Percentiles rank a stretch among this genome's conserved stretches.
Conservation (phyloP, 2,888 invertebrate species). For the Cabera pusaria region DNA sequence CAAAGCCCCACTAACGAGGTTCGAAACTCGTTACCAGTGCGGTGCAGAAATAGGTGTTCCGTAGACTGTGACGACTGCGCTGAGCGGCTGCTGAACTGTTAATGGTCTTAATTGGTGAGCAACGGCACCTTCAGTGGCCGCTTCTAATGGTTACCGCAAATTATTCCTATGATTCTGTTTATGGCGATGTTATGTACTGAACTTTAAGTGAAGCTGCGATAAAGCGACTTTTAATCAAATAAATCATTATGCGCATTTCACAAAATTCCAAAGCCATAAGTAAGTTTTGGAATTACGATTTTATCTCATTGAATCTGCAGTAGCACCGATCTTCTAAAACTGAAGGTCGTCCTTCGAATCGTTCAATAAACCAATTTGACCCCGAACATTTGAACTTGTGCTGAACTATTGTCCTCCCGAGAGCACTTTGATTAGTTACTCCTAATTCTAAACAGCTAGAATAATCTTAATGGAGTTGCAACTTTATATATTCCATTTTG, state of each 20-base stretch:
- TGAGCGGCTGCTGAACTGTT: slow-evolving; percentile 33
- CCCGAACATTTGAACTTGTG: too few species aligned
- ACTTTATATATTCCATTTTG: too few species aligned
- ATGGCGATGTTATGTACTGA: too few species aligned
- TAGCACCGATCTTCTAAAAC: slow-evolving; percentile 1
- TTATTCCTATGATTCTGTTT: too few species aligned
- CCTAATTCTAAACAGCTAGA: too few species aligned
- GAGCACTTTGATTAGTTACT: too few species aligned
- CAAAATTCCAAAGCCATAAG: too few species aligned
- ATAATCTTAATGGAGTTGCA: too few species aligned
- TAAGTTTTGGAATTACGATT: too few species aligned
- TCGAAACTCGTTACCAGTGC: slow-evolving; percentile 39
- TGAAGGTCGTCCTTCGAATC: slow-evolving; percentile 8
- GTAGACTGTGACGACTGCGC: slow-evolving; percentile 37
- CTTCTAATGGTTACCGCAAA: slow-evolving; percentile 2
- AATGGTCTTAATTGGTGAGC: slow-evolving; percentile 23
- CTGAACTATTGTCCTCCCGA: slow-evolving; percentile 5
- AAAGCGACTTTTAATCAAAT: too few species aligned
- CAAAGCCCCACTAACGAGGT: slow-evolving; percentile 40
- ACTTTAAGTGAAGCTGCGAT: too few species aligned
- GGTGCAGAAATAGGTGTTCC: slow-evolving; percentile 30
- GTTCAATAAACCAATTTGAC: slow-evolving; percentile 10
- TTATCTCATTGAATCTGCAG: slow-evolving; percentile 5
- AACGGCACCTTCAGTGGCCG: slow-evolving; percentile 6
- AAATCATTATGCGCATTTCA: too few species aligned